Conservation (phyloP, 2,888 invertebrate species). For the Lypha dubia region DNA sequence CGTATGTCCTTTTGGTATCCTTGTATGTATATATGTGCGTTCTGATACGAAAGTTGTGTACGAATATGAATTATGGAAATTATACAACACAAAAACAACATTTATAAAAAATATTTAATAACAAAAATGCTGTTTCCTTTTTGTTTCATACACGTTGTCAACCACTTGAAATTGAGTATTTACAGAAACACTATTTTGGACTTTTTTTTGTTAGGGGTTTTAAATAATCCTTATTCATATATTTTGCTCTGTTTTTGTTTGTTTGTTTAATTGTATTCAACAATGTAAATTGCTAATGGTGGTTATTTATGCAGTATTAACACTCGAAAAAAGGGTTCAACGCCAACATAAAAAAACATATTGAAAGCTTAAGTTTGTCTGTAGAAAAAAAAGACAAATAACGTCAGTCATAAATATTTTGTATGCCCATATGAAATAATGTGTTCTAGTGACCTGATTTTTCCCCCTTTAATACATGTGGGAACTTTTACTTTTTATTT, state of each 20-base stretch:
- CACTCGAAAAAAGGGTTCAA: constrained; percentile 46
- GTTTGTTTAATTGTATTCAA: constrained; percentile 42
- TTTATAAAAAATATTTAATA: constrained; percentile 71
- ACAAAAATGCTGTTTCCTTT: constrained; percentile 55
- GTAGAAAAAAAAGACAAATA: constrained; percentile 18
- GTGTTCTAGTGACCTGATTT: constrained; percentile 70
- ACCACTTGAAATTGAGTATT: constrained; percentile 52
- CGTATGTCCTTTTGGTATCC: constrained; percentile 38
- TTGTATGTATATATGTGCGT: constrained; percentile 32
- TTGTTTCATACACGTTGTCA: constrained; percentile 62
- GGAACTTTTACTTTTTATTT: constrained; percentile 56
- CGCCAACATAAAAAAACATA: constrained; percentile 22
- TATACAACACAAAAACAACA: constrained; percentile 72
- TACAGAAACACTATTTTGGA: constrained; percentile 35
- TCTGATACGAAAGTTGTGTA: constrained; percentile 63
- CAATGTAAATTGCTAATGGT: constrained; percentile 59
- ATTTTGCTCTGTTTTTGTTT: constrained; percentile 24
- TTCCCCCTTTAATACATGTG: constrained; percentile 34
- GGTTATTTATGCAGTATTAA: constrained; percentile 62
- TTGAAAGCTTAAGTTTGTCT: constrained; percentile 18
- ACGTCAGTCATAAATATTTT: constrained; percentile 46
- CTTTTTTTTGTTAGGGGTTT: constrained; percentile 26
- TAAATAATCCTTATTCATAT: constrained; percentile 40
- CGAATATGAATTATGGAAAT: constrained; percentile 81
- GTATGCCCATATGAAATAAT: constrained; percentile 23